These are phyloP conservation scores for Amiota communis DNA, from an alignment of 2,888 invertebrate genomes.

Conservation along the genomic window DNA sequence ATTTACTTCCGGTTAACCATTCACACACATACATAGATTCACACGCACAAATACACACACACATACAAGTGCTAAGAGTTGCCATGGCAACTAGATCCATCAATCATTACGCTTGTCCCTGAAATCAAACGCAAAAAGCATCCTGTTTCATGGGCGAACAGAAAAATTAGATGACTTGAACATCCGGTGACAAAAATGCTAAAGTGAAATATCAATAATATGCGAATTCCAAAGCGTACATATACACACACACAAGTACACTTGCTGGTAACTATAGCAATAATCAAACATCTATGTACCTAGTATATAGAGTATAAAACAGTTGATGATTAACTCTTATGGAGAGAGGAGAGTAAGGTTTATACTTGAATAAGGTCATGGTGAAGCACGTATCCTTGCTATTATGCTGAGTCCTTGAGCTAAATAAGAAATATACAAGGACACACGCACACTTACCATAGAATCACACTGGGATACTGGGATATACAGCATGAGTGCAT, in stretches of 20 bases:
- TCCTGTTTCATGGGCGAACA: conserved; percentile 62
- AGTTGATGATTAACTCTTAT: not conserved
- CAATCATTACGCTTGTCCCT: conserved; percentile 69
- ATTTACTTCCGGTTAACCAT: too few relatives aligned
- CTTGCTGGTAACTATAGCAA: not conserved
- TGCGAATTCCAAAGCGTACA: conserved; percentile 41
- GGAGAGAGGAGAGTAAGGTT: not conserved
- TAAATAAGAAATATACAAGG: conserved; percentile 42
- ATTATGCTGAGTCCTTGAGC: conserved; percentile 52
- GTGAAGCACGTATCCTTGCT: conserved; percentile 17
- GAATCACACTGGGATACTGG: not conserved
- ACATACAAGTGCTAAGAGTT: conserved; percentile 27
- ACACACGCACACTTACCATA: conserved; percentile 33
- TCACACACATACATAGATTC: not conserved
- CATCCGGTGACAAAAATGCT: conserved; percentile 47
- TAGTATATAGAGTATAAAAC: not conserved
- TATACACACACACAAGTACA: conserved; percentile 32
- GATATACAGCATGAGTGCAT: not conserved
- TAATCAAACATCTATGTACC: not conserved
- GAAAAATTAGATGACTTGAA: conserved; percentile 43
- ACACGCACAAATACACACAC: not conserved
- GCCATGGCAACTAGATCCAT: conserved; percentile 60
- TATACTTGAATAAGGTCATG: conserved; percentile 51
- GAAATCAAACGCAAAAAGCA: conserved; percentile 72
- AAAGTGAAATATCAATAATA: conserved; percentile 30